Evolutionary conservation across 2,888 invertebrate genomes (phyloP), one percentile per base, ranked within the genome.

Genomic region (Sabatieria punctata): DNA sequence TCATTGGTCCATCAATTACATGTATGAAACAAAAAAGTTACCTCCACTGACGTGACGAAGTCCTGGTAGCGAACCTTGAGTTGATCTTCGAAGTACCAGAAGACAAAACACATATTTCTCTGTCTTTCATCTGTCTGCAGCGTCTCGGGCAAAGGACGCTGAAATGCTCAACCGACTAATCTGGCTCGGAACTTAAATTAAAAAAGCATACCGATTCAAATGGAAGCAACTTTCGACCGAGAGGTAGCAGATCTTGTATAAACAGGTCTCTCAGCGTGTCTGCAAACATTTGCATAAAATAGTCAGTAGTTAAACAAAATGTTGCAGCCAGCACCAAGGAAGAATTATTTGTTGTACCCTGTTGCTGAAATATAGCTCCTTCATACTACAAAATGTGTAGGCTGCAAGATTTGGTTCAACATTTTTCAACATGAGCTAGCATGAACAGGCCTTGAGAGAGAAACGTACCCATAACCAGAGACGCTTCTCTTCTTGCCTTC

Each of bases 81-180:
- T 59, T 83, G 79, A 60, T 82, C 81, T 65, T 95, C 95, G 67
- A 80, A 93, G 60, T 79, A 77, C 89, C 91, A 95, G 46, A 68
- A 41, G 27, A 69, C 36, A 41, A 72, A 57, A 35, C 58, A 55
- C 43, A 55, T 61, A 50, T 68, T 65, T n/a, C 63, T 52, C 1
- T 46, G 52, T 36, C 65, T n/a, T n/a, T n/a, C n/a, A n/a, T n/a
- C n/a, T n/a, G n/a, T n/a, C n/a, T n/a, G n/a, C n/a, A n/a, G n/a
- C n/a, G n/a, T n/a, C n/a, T 64, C 4, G 4, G 8, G 45, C 19
- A 40, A 23, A 24, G 30, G 30, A 8, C 30, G 8, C 30, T 30
- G 30, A 30, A 30, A 30, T 30, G 15, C 8, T 11, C 15, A 30
- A 30, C 8, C 15, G 15, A 30, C 8, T 15, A 30, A 30, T 11